Percentiles rank a stretch among this genome's conserved stretches.
Evolutionary conservation across 2,888 invertebrate genomes (phyloP).

Genomic region (Mamestra brassicae): DNA sequence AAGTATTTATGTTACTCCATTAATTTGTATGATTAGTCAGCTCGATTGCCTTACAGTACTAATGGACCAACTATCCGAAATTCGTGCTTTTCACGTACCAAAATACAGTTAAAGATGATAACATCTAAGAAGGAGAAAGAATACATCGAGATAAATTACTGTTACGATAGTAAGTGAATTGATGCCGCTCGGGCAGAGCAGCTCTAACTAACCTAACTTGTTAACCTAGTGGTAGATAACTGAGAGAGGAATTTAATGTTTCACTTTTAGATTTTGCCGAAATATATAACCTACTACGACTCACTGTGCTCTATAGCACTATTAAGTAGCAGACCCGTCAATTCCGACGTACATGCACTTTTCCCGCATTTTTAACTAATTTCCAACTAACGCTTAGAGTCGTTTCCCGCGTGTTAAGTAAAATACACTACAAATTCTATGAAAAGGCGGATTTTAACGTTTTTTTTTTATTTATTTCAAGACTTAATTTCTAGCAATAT

Average conservation of each 20-base stretch:
- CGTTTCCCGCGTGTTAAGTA: conserved; percentile 15
- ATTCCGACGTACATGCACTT: background rate
- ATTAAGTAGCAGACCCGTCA: conserved; percentile 3
- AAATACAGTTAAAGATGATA: conserved; percentile 27
- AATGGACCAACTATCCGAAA: conserved; percentile 45
- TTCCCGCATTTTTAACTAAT: conserved; percentile 11
- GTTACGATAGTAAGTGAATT: background rate
- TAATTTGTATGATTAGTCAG: conserved; percentile 36
- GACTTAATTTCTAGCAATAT: conserved; percentile 42
- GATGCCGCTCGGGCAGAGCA: background rate
- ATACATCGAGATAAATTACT: conserved; percentile 11
- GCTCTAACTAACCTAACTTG: conserved; percentile 18
- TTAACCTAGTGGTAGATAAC: conserved; percentile 12
- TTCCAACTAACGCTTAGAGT: background rate
- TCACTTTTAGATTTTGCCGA: background rate
- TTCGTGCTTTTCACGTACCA: conserved; percentile 14
- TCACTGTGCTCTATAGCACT: background rate
- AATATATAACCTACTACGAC: background rate
- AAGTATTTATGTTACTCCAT: conserved; percentile 3
- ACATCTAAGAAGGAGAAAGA: conserved; percentile 30
- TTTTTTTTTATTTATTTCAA: background rate
- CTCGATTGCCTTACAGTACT: conserved; percentile 45
- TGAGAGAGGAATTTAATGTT: conserved; percentile 17
- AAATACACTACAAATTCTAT: conserved; percentile 31
- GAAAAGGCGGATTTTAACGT: conserved; percentile 52